phyloP scores from a whole-genome alignment of 1,140 invertebrate species.

The Drosophila albomicans region DNA sequence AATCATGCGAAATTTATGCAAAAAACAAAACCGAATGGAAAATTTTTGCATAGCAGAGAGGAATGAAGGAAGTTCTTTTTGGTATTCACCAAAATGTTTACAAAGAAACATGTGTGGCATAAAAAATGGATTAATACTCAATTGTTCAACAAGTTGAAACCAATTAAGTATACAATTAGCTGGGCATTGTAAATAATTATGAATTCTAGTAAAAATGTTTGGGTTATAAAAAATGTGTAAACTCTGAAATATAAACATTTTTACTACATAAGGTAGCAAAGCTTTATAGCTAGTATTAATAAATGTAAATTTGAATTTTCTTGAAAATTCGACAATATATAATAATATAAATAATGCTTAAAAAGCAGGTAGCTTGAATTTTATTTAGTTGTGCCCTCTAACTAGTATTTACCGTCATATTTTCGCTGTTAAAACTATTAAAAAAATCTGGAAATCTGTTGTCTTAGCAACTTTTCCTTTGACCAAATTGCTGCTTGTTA shows the following conservation, averaged over 20 bases:
- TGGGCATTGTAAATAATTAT: background rate
- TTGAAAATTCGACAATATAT: no score
- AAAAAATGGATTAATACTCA: constrained; percentile 10
- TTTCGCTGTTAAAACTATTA: background rate
- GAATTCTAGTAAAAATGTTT: background rate
- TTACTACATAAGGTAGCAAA: no score
- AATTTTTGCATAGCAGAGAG: constrained; percentile 22
- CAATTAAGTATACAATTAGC: constrained; percentile 5
- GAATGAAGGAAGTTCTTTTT: constrained; percentile 11
- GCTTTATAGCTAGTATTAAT: no score
- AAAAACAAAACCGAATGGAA: constrained; percentile 11
- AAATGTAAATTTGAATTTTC: no score
- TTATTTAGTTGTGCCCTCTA: background rate
- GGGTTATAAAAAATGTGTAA: background rate
- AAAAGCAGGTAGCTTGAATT: background rate
- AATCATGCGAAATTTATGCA: constrained; percentile 22
- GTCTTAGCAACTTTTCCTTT: constrained; percentile 31
- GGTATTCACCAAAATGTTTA: background rate
- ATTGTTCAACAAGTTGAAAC: constrained; percentile 14
- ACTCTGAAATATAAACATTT: background rate
- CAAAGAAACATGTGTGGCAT: constrained; percentile 1
- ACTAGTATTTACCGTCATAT: background rate
- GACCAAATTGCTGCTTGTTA: constrained; percentile 55
- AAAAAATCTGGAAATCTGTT: constrained; percentile 7
- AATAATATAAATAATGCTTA: no score